A percentile compares a stretch with the other conserved stretches of the same genome.
Conservation (phyloP, 1,140 invertebrate species). For the Hirudo medicinalis region DNA sequence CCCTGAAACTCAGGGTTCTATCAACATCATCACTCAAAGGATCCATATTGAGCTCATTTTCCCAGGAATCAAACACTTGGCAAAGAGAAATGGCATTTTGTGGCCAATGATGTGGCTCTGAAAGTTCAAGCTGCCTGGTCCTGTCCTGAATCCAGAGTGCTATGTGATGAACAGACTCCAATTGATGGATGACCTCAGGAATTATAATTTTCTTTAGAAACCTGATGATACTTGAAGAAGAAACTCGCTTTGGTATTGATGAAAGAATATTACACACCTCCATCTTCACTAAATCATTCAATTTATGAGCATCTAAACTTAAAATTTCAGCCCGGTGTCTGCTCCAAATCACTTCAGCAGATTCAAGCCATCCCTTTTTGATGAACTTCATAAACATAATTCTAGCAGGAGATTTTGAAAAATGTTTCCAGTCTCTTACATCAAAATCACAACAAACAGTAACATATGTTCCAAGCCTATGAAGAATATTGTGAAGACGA, state of each 20-base stretch:
- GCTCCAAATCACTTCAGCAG: background rate
- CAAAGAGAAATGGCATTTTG: background rate
- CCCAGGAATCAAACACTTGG: background rate
- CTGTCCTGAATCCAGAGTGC: background rate
- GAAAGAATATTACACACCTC: background rate
- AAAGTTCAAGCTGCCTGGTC: background rate
- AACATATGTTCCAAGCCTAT: slow-evolving; percentile 1
- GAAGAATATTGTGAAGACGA: background rate
- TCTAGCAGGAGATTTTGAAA: background rate
- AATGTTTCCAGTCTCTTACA: background rate
- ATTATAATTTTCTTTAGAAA: background rate
- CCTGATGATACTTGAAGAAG: background rate
- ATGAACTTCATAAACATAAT: background rate
- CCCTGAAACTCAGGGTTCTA: background rate
- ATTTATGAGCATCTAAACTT: background rate
- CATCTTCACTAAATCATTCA: background rate
- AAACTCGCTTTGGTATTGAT: background rate
- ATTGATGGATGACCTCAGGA: background rate
- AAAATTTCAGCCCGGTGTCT: background rate
- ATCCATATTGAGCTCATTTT: background rate
- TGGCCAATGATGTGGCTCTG: background rate
- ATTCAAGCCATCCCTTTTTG: slow-evolving; percentile 6
- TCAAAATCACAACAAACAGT: background rate
- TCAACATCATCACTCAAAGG: background rate
- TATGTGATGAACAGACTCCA: background rate